Base-by-base conservation (phyloP, 2,888 invertebrate species). In the Eugnorisma glareosa region DNA sequence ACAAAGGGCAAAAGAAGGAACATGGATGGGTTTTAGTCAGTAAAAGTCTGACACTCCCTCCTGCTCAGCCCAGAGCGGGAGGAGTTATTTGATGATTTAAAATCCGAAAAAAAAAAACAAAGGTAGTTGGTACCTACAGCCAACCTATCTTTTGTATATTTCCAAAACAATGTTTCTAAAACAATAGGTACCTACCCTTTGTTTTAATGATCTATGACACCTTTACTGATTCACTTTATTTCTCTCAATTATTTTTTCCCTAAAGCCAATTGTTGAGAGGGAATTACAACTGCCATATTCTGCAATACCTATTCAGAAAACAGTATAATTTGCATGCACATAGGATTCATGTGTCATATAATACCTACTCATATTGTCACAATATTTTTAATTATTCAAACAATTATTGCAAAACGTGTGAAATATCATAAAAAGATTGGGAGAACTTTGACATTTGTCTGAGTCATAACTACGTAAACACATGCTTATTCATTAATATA, bases 371-470 rank as follows among this genome's bases (percentile, higher is more conserved):
- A 57, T 40, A 15, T 45, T 48, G 28, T 28, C 21, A 15, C 59
- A 70, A 76, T 75, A 43, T 54, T 67, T 63, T 31, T 73, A 7
- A 40, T n/a, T 48, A 43, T 51, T 61, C 10, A 43, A 70, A 43
- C 10, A 61, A 10, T 51, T 0, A 48, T 74, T 81, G 13, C 67
- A 48, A 74, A 75, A 81, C 54, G 10, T 75, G 61, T 81, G 79
- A 61, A 67, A 64, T 75, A 75, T 48, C 1, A 48, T 28, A 43
- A 3, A 24, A 40, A 40, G 0, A 43, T 28, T 75, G 24, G 43
- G 10, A n/a, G 40, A 57, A 35, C 48, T 31, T 81, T 45, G 51
- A 45, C 59, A 67, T 31, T 35, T 11, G 45, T 31, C 10, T 75
- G 48, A 75, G 54, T 81, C 67, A 70, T 57, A 59, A 43, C 0